Evolutionary conservation across 2,113 vertebrate species (phyloP).

Genomic region (Pycnonotus jocosus): DNA sequence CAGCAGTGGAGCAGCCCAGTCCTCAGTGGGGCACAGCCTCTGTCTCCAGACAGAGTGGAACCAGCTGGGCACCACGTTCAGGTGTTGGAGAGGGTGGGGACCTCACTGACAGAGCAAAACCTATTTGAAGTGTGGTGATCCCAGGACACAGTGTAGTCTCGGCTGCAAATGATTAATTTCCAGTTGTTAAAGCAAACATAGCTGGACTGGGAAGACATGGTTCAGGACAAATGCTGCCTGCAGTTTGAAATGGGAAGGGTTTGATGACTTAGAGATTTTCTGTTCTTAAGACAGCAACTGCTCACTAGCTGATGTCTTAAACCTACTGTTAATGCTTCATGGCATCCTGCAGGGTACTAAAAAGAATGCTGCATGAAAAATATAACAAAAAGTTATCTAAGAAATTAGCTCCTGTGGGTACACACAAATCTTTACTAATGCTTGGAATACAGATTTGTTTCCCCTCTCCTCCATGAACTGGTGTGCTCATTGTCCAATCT

Average conservation of each 20-base stretch:
- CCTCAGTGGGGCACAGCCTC: neutral
- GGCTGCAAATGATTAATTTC: neutral
- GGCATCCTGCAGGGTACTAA: neutral
- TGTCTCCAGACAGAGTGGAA: neutral
- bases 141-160: neutral
- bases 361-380: neutral
- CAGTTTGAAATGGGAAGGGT: neutral
- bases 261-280: neutral
- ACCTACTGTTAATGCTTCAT: neutral
- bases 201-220: neutral
- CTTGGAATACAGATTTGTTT: neutral
- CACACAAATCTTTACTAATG: neutral
- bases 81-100: neutral
- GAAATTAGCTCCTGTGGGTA: neutral
- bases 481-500: neutral
- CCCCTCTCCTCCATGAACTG: neutral
- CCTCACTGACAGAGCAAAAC: neutral
- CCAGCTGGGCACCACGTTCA: accelerated
- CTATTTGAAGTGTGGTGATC: neutral
- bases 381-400: neutral
- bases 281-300: neutral
- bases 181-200: neutral
- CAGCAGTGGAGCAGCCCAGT: neutral
- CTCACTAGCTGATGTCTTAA: neutral
- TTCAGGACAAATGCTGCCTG: neutral